These are phyloP conservation scores for Sparus aurata DNA, from an alignment of 2,797 vertebrate species.

Conservation along the genomic window DNA sequence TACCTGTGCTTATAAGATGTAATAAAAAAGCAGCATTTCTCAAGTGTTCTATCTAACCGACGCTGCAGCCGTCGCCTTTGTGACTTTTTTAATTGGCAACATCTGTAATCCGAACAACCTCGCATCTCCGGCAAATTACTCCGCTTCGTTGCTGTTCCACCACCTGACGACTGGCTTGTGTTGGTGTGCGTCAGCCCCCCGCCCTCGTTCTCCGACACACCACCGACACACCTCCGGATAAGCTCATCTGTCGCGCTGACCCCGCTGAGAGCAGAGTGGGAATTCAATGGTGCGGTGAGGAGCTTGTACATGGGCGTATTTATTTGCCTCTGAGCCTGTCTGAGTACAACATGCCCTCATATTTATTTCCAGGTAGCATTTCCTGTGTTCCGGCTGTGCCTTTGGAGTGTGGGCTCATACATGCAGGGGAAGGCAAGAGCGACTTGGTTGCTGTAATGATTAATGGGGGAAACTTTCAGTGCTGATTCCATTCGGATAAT, in stretches of 20 bases:
- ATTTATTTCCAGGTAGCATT: constrained; percentile 47
- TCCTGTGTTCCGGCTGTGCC: constrained; percentile 10
- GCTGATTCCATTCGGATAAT: constrained; percentile 68
- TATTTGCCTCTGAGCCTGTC: constrained; percentile 41
- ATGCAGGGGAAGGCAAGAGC: constrained; percentile 41
- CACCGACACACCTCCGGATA: constrained; percentile 46
- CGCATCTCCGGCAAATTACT: constrained; percentile 13
- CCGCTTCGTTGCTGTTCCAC: constrained; percentile 24
- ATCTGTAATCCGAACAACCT: constrained; percentile 19
- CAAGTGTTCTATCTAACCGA: neutral
- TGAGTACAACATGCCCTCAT: constrained; percentile 40
- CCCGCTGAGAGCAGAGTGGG: constrained; percentile 25
- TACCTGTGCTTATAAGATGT: neutral
- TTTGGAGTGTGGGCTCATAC: constrained; percentile 7
- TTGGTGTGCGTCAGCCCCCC: neutral
- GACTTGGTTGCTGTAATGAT: constrained; percentile 70
- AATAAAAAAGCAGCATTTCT: neutral
- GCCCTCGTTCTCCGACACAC: neutral
- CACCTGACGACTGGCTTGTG: constrained; percentile 16
- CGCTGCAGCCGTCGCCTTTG: neutral
- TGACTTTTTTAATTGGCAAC: constrained; percentile 25
- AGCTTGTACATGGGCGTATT: constrained; percentile 29
- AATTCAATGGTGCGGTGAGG: constrained; percentile 36
- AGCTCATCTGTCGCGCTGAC: constrained; percentile 35
- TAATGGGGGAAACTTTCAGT: constrained; percentile 73